Evolutionary conservation across 2,888 invertebrate species (phyloP).

Genomic region (Danaus chrysippus): DNA sequence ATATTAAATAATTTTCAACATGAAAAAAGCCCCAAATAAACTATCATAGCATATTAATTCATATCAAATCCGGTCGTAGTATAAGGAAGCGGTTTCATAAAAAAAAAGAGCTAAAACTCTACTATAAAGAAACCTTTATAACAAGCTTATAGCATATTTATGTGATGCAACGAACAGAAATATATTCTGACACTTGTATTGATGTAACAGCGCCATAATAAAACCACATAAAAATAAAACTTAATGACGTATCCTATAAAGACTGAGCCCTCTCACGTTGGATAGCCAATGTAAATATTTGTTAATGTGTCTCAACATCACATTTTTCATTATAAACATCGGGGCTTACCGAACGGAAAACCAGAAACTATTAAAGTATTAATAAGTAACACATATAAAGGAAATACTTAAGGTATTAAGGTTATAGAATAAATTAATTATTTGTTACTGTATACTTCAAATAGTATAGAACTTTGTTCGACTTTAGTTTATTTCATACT

Average conservation of each 20-base stretch:
- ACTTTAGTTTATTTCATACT: too few species aligned
- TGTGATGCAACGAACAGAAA: slow-evolving; percentile 20
- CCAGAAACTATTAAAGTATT: neutral
- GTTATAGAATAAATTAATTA: neutral
- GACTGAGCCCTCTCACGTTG: slow-evolving; percentile 21
- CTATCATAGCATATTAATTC: too few species aligned
- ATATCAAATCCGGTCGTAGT: neutral
- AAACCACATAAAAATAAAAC: slow-evolving; percentile 21
- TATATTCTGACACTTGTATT: slow-evolving; percentile 14
- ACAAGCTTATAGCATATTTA: slow-evolving; percentile 18
- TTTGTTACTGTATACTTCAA: neutral
- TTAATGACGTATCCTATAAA: slow-evolving; percentile 21
- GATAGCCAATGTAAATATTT: slow-evolving; percentile 22
- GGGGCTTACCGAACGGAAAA: neutral
- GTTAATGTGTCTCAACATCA: slow-evolving; percentile 3
- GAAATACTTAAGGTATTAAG: neutral
- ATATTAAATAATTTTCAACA: too few species aligned
- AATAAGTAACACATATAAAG: neutral
- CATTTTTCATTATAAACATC: neutral
- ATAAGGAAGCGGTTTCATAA: neutral
- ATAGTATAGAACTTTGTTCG: neutral
- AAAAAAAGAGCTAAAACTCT: neutral
- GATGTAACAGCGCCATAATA: slow-evolving; percentile 23
- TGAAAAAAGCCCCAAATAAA: too few species aligned
- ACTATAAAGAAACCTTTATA: slow-evolving; percentile 6